A percentile compares a stretch with the other conserved stretches of the same genome.
These are phyloP conservation scores for Platichthys flesus DNA, from an alignment of 2,113 vertebrate species.

Conservation along the genomic window DNA sequence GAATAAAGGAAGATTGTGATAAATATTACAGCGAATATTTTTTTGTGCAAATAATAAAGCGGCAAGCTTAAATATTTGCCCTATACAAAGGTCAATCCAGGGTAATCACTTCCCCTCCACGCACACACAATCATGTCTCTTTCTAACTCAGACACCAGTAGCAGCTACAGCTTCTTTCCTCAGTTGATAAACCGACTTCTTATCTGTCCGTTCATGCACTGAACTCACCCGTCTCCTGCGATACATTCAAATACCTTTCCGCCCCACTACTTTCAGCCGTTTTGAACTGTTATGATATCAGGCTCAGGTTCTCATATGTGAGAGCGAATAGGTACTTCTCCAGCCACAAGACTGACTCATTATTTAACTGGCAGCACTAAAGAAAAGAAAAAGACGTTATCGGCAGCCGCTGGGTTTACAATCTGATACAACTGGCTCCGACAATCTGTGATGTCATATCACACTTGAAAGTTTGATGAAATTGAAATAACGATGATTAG, in stretches of 20 bases:
- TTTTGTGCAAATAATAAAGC: neutral
- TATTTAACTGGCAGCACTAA: slow-evolving; percentile 12
- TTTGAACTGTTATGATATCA: slow-evolving; percentile 1
- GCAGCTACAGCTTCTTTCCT: slow-evolving; percentile 25
- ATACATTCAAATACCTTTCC: neutral
- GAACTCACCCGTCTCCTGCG: slow-evolving; percentile 1
- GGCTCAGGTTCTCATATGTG: neutral
- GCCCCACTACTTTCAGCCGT: neutral
- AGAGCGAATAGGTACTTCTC: neutral
- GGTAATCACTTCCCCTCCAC: slow-evolving; percentile 1
- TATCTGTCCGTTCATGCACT: slow-evolving; percentile 20
- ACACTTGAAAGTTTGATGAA: slow-evolving; percentile 17
- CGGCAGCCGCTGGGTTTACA: slow-evolving; percentile 22
- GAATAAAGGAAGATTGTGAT: neutral
- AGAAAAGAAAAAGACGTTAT: slow-evolving; percentile 20
- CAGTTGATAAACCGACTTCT: slow-evolving; percentile 27
- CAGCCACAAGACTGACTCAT: slow-evolving; percentile 18
- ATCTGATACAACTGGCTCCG: slow-evolving; percentile 36
- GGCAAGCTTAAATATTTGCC: slow-evolving; percentile 1
- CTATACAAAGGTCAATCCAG: neutral
- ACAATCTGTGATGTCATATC: slow-evolving; percentile 3
- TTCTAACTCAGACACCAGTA: neutral
- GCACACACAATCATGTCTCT: neutral
- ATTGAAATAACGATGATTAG: neutral
- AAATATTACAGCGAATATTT: neutral